Evolutionary conservation across 1,140 invertebrate species (phyloP), one percentile per base, ranked within the genome.

Genomic region (Leptoteleia sp.): DNA sequence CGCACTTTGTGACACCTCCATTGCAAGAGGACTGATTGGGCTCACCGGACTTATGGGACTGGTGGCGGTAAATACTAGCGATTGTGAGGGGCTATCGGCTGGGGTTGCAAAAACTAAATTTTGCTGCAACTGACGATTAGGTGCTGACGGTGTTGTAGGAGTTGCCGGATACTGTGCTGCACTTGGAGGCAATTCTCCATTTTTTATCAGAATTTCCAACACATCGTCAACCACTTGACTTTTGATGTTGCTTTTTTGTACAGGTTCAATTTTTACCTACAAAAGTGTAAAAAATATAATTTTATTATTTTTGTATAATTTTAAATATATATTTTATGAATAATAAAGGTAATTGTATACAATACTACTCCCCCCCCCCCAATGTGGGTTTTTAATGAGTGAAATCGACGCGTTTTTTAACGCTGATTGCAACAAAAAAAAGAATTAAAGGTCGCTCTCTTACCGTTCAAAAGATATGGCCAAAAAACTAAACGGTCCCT

Each of bases 221-320:
- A 98, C 96, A 88, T 98, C 97, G 84, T 98, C 97, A 62, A 98
- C 95, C 29, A 95, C 95, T 86, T 98, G 96, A 84, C 94, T 94
- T 81, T 96, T 95, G 9, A 95, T 89, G 75, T 91, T 90, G 54
- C 83, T 91, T 65, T 93, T 93, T 47, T 87, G 89, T 0, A 87
- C 83, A 4, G 88, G 88, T 17, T 89, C 88, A 3, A 89, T 87
- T 45, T 90, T 89, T 0, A 89, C 88, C 87, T 89, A 19, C 8
- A 59, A 65, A 19, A 25, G 7, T 4, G 19, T 22, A 2, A 22
- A 22, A 22, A n/a, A n/a, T n/a, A n/a, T n/a, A n/a, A n/a, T n/a
- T n/a, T n/a, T n/a, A n/a, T n/a, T n/a, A n/a, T n/a, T n/a, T n/a
- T n/a, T n/a, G n/a, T n/a, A n/a, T n/a, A n/a, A n/a, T n/a, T n/a